phyloP scores from a whole-genome alignment of 2,888 invertebrate species.

The Pachymerium ferrugineum region DNA sequence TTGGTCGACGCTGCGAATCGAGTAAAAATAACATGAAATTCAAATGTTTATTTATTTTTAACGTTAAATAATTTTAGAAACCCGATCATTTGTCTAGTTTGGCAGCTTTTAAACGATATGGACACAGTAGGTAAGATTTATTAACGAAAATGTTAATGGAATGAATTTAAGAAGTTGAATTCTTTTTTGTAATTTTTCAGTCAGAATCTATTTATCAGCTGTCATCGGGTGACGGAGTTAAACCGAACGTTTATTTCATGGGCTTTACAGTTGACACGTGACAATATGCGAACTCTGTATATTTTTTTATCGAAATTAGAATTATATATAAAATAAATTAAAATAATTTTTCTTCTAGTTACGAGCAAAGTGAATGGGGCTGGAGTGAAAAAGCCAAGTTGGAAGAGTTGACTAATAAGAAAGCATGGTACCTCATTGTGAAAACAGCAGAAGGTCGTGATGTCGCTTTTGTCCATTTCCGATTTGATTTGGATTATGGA shows the following conservation, averaged over 20 bases:
- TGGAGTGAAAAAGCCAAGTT: slow-evolving; percentile 69
- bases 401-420: slow-evolving; percentile 66
- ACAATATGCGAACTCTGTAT: slow-evolving; percentile 71
- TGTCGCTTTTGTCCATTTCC: slow-evolving; percentile 72
- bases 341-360: too few species aligned
- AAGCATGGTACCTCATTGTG: slow-evolving; percentile 64
- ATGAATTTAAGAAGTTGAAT: too few species aligned
- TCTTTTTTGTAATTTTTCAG: too few species aligned
- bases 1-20: not conserved
- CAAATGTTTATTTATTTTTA: too few species aligned
- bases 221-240: slow-evolving; percentile 56
- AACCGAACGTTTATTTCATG: slow-evolving; percentile 56
- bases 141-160: too few species aligned
- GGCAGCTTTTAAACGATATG: too few species aligned
- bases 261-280: slow-evolving; percentile 68
- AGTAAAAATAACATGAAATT: too few species aligned
- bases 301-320: not conserved
- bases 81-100: too few species aligned
- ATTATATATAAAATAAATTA: not conserved
- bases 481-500: slow-evolving; percentile 75
- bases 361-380: slow-evolving; percentile 70
- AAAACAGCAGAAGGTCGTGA: slow-evolving; percentile 51
- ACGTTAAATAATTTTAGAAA: too few species aligned
- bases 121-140: too few species aligned
- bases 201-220: slow-evolving; percentile 57